phyloP scores from a whole-genome alignment of 2,888 invertebrate genomes.

The Erynnis tages region DNA sequence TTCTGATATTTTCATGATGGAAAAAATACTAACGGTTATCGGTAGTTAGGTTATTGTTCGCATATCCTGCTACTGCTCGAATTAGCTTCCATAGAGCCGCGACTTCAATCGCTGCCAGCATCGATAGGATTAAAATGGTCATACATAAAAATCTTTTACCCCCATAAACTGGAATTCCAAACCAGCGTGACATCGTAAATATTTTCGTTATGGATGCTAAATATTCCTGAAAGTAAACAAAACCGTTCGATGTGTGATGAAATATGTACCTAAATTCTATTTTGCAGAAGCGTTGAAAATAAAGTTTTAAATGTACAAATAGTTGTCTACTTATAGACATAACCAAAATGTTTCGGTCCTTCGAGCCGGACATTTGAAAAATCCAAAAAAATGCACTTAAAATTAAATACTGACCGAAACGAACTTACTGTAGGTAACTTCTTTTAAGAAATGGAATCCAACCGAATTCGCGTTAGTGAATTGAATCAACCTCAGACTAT shows the following conservation, averaged over 20 bases:
- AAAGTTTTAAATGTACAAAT: too few species aligned
- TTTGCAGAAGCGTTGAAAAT: too few species aligned
- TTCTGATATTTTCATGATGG: too few species aligned
- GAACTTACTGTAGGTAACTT: background rate
- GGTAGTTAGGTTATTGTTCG: slow-evolving; percentile 34
- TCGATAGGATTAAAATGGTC: slow-evolving; percentile 41
- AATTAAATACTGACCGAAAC: background rate
- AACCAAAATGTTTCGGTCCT: too few species aligned
- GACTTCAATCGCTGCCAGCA: slow-evolving; percentile 44
- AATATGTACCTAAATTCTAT: too few species aligned
- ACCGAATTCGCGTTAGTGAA: background rate
- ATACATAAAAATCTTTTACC: slow-evolving; percentile 39
- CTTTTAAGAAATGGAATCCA: background rate
- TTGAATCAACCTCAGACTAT: slow-evolving; percentile 1
- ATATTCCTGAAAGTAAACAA: slow-evolving; percentile 51
- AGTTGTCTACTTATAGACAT: too few species aligned
- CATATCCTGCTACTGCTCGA: slow-evolving; percentile 40
- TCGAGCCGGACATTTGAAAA: background rate
- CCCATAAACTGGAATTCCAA: slow-evolving; percentile 51
- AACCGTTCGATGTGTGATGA: too few species aligned
- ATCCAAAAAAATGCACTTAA: background rate
- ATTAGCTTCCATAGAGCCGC: slow-evolving; percentile 52
- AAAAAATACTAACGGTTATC: slow-evolving; percentile 43
- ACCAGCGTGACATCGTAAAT: slow-evolving; percentile 48
- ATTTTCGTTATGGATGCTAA: slow-evolving; percentile 45